Evolutionary conservation across 2,888 invertebrate species (phyloP).

Genomic region (Tineola bisselliella): DNA sequence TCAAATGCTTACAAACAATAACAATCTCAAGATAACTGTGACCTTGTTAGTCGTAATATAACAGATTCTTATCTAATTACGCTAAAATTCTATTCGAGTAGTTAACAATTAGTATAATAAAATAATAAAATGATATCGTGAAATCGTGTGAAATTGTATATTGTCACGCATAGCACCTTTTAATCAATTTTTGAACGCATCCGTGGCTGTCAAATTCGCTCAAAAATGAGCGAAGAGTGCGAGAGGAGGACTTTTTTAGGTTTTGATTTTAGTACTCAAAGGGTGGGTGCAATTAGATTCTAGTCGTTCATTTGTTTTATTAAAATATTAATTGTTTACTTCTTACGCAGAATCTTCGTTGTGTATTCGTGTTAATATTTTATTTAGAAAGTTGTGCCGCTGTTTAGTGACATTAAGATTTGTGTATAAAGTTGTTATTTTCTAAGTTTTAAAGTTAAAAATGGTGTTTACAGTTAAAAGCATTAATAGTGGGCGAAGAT

Average conservation of each 20-base stretch:
- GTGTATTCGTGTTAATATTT: background rate
- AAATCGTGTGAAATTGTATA: constrained; percentile 25
- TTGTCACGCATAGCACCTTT: constrained; percentile 27
- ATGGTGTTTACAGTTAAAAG: constrained; percentile 77
- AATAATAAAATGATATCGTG: constrained; percentile 29
- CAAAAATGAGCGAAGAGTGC: constrained; percentile 38
- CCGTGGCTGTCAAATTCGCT: constrained; percentile 33
- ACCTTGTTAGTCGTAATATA: background rate
- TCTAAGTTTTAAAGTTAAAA: no score
- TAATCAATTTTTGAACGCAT: constrained; percentile 11
- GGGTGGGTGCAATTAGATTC: constrained; percentile 65
- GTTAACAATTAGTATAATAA: background rate
- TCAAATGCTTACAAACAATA: background rate
- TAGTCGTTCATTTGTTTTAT: background rate
- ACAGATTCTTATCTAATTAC: background rate
- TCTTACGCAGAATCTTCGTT: background rate
- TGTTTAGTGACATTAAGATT: background rate
- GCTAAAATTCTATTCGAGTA: background rate
- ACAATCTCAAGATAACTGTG: background rate
- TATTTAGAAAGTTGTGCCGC: background rate
- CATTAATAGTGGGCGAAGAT: constrained; percentile 79
- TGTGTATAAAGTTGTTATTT: no score
- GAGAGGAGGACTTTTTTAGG: constrained; percentile 75
- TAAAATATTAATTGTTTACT: background rate
- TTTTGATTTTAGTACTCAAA: constrained; percentile 88